These are phyloP conservation scores for Pristionchus maxplancki DNA, from an alignment of 2,888 invertebrate genomes.

Conservation along the genomic window DNA sequence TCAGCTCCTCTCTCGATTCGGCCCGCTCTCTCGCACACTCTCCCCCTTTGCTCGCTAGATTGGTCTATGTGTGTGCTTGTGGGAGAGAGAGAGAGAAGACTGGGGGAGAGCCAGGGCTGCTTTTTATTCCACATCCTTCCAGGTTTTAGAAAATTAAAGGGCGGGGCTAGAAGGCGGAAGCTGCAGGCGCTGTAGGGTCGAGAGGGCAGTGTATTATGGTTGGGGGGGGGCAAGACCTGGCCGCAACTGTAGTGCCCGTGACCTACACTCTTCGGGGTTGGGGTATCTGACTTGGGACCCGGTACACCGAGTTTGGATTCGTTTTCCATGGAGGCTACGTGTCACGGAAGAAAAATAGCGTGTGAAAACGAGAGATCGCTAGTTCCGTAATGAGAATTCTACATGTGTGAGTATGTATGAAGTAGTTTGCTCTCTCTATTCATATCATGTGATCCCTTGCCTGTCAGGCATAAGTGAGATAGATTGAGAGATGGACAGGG, in stretches of 20 bases:
- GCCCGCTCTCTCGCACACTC: not conserved
- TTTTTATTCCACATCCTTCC: not conserved
- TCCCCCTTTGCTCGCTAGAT: not conserved
- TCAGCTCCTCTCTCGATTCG: not conserved
- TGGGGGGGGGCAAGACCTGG: not conserved
- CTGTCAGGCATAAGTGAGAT: not conserved
- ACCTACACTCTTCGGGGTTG: not conserved
- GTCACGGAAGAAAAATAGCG: no score
- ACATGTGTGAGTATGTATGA: not conserved
- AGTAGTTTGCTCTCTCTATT: not conserved
- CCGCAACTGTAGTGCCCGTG: not conserved
- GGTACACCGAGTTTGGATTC: no score
- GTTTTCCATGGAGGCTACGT: no score
- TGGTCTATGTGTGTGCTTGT: slow-evolving; percentile 14
- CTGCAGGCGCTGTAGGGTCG: not conserved
- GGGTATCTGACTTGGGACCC: not conserved
- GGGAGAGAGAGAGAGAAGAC: slow-evolving; percentile 8
- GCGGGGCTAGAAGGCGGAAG: not conserved
- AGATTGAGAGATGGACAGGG: not conserved
- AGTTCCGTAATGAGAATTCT: not conserved
- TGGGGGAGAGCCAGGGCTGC: slow-evolving; percentile 6
- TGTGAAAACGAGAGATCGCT: not conserved
- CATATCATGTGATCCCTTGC: not conserved
- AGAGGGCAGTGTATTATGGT: not conserved
- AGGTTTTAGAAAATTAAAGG: not conserved